phyloP scores from a whole-genome alignment of 2,797 vertebrate genomes.

The Enteromius trimaculatus region DNA sequence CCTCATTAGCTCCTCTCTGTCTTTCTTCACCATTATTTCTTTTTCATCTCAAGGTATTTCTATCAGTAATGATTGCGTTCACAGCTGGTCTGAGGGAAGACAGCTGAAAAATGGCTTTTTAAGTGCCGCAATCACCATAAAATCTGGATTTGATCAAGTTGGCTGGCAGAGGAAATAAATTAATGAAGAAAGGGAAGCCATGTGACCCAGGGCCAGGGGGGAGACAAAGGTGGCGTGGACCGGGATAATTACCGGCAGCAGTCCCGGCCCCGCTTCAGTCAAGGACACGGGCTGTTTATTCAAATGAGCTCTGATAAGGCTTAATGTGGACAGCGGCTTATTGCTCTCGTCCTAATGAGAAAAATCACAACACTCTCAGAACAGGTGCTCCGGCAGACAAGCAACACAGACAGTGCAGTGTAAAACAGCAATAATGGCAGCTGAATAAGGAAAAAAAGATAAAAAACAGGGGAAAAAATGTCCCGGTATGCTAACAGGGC shows the following conservation, averaged over 20 bases:
- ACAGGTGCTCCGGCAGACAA: constrained; percentile 47
- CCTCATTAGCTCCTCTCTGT: constrained; percentile 43
- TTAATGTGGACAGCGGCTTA: constrained; percentile 51
- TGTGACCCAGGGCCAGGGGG: constrained; percentile 41
- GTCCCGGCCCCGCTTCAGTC: constrained; percentile 23
- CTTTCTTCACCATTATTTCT: constrained; percentile 6
- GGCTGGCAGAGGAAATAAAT: constrained; percentile 51
- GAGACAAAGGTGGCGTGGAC: constrained; percentile 30
- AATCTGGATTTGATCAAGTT: constrained; percentile 60
- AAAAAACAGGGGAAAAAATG: background rate
- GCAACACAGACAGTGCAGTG: constrained; percentile 32
- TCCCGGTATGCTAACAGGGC: background rate
- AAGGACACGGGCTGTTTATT: constrained; percentile 55
- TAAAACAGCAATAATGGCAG: constrained; percentile 49
- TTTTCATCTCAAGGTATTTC: constrained; percentile 55
- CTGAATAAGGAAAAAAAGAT: constrained; percentile 29
- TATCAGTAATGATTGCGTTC: constrained; percentile 47
- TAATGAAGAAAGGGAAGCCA: constrained; percentile 48
- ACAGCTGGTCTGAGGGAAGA: constrained; percentile 49
- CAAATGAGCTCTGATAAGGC: constrained; percentile 54
- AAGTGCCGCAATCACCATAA: constrained; percentile 63
- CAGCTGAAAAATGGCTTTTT: constrained; percentile 61
- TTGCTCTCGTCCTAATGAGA: constrained; percentile 53
- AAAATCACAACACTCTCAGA: constrained; percentile 45
- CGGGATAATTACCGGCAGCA: constrained; percentile 38